These are phyloP conservation scores for Pionites leucogaster DNA, from an alignment of 2,113 vertebrate species.

Conservation along the genomic window DNA sequence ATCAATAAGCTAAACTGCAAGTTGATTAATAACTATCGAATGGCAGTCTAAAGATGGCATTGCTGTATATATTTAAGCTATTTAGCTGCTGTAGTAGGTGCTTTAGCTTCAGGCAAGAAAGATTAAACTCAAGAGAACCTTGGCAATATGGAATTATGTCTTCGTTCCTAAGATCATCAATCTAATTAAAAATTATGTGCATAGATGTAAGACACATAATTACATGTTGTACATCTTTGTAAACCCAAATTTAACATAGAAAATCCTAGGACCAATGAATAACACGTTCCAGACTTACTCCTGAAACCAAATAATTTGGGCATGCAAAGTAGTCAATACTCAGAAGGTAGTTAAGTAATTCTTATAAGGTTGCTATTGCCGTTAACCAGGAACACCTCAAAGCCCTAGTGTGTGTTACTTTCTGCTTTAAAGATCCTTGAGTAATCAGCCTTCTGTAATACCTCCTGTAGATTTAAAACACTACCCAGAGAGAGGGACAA, in stretches of 20 bases:
- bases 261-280: not conserved
- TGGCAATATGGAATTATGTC: not conserved
- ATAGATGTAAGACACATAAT: not conserved
- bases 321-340: not conserved
- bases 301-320: not conserved
- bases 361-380: not conserved
- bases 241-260: not conserved
- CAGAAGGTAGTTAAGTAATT: not conserved
- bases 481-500: not conserved
- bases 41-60: not conserved
- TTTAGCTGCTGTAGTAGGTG: not conserved
- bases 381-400: not conserved
- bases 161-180: not conserved
- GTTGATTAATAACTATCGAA: not conserved
- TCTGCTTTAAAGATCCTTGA: not conserved
- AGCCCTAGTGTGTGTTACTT: not conserved
- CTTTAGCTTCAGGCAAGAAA: not conserved
- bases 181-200: not conserved
- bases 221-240: not conserved
- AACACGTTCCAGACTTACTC: not conserved
- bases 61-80: not conserved
- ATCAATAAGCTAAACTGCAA: not conserved
- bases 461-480: not conserved
- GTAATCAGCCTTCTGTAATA: not conserved
- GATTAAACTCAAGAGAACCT: not conserved